A percentile compares a stretch with the other conserved stretches of the same genome.
phyloP scores from a whole-genome alignment of 2,113 vertebrate genomes.

The Coryphaenoides rupestris region DNA sequence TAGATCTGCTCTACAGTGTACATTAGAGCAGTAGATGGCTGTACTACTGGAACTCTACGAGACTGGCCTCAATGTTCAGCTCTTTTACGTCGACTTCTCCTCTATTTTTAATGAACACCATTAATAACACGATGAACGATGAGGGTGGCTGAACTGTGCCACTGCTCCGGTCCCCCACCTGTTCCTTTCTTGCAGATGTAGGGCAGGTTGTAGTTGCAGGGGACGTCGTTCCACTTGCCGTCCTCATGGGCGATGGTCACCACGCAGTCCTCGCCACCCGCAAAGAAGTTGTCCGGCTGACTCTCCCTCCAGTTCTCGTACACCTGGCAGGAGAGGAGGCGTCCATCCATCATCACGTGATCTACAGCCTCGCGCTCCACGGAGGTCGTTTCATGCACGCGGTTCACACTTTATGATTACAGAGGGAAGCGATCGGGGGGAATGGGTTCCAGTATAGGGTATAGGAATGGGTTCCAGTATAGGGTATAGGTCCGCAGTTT shows the following conservation, averaged over 20 bases:
- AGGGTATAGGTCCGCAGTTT: too few relatives aligned
- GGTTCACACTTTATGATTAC: too few relatives aligned
- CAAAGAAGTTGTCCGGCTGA: constrained; percentile 97
- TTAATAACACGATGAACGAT: background rate
- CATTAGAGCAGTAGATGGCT: too few relatives aligned
- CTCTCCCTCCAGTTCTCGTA: constrained; percentile 95
- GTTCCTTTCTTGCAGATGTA: constrained; percentile 98
- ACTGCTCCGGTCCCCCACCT: constrained; percentile 65
- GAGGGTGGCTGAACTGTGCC: background rate
- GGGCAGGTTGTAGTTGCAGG: constrained; percentile 98
- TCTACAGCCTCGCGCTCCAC: background rate
- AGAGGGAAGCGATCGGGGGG: too few relatives aligned
- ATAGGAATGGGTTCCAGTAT: too few relatives aligned
- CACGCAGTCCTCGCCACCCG: constrained; percentile 93
- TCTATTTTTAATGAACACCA: background rate
- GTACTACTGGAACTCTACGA: too few relatives aligned
- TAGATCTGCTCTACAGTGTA: background rate
- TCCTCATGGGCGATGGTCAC: constrained; percentile 93
- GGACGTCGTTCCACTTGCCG: constrained; percentile 96
- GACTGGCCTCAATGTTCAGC: too few relatives aligned
- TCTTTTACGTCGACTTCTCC: background rate
- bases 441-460: too few relatives aligned
- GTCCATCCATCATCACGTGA: constrained; percentile 2
- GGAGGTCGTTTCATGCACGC: too few relatives aligned
- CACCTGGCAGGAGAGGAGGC: constrained; percentile 70